These are phyloP conservation scores for Amphibalanus amphitrite DNA, from an alignment of 1,140 invertebrate species.

Conservation along the genomic window DNA sequence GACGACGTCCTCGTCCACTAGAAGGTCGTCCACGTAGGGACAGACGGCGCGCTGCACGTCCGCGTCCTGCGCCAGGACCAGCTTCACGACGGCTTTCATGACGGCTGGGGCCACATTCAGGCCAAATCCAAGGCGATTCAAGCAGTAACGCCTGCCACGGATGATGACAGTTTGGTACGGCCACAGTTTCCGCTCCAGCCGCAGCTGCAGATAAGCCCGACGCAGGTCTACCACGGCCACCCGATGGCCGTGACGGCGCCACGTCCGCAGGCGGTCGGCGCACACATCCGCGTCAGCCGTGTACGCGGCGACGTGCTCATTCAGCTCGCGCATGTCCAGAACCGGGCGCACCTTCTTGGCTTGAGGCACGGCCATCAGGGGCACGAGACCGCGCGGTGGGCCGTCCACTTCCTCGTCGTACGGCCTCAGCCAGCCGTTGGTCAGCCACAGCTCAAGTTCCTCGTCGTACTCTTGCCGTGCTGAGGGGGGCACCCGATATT, in stretches of 20 bases:
- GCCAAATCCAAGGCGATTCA: slow-evolving; percentile 1
- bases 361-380: not conserved
- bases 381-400: not conserved
- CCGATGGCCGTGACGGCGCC: not conserved
- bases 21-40: slow-evolving; percentile 3
- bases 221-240: not conserved
- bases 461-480: not conserved
- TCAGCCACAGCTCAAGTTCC: not conserved
- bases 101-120: not conserved
- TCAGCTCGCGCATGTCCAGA: slow-evolving; percentile 4
- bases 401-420: not conserved
- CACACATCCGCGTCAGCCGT: slow-evolving; percentile 7
- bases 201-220: slow-evolving; percentile 5
- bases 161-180: slow-evolving; percentile 2
- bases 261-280: not conserved
- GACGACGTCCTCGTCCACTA: not conserved
- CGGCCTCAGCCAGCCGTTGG: not conserved
- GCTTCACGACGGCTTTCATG: not conserved
- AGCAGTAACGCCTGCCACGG: not conserved
- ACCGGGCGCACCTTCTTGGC: not conserved
- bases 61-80: slow-evolving; percentile 2
- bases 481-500: not conserved
- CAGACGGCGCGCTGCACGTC: not conserved
- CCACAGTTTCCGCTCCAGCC: not conserved
- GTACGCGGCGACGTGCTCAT: not conserved